Evolutionary conservation across 2,888 invertebrate genomes (phyloP), one percentile per base, ranked within the genome.

Genomic region (Pyrrhia umbra): DNA sequence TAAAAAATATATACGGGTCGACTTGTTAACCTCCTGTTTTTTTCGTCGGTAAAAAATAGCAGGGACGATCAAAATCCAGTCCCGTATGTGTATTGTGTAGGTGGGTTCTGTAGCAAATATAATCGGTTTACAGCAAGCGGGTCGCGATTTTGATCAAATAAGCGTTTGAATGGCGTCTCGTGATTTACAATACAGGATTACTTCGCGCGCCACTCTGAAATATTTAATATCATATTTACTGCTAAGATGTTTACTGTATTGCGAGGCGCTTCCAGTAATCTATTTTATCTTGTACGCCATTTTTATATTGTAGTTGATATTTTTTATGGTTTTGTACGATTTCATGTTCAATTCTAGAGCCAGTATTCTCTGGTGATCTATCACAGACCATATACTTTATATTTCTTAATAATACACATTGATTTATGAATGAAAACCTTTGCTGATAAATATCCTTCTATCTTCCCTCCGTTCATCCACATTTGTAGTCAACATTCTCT

Each of bases 71-170:
- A 43, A 37, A 45, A 52, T 6, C 5, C 0, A 30, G 2, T 6
- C 18, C 37, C 65, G 50, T 77, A 16, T 68, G 34, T 66, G 5
- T 2, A 8, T 16, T 15, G n/a, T 18, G 8, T 39, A 30, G 59
- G 63, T 45, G 61, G 61, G 40, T 54, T 65, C 61, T 37, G 63
- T 65, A 67, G 68, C 68, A 68, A 72, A 72, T 66, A 68, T 80
- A 80, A 80, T 81, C 77, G 75, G 75, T 75, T 79, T 79, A 77
- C 40, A 58, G 64, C 70, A 57, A 68, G 62, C 70, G 59, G 68
- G 60, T 65, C 68, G 57, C 64, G 64, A 74, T 69, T 67, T 67
- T 70, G 76, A 79, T 79, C 79, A 61, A 80, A 80, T 80, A 81
- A 77, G 50, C 70, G 65, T 74, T 62, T 74, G 73, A 79, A 69